phyloP scores from a whole-genome alignment of 2,888 invertebrate genomes.

The Rhagonycha fulva region DNA sequence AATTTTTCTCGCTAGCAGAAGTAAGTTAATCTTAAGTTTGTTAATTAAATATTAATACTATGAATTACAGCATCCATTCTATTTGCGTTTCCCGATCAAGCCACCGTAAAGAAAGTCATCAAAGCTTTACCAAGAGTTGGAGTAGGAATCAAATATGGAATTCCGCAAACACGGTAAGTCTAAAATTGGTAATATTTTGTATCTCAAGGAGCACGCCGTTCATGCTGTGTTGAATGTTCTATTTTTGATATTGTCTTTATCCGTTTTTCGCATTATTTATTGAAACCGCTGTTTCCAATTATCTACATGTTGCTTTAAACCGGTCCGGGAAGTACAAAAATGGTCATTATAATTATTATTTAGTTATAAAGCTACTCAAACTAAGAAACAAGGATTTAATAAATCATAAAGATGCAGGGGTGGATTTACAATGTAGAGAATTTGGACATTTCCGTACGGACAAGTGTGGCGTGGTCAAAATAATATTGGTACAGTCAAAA shows the following conservation, averaged over 20 bases:
- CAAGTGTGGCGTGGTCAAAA: too few relatives aligned
- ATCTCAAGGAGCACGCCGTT: not conserved
- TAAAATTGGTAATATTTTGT: not conserved
- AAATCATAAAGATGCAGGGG: not conserved
- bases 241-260: not conserved
- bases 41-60: not conserved
- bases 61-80: slow-evolving; percentile 89
- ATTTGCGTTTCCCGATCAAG: slow-evolving; percentile 97
- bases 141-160: slow-evolving; percentile 99
- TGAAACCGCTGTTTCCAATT: not conserved
- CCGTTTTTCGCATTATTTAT: not conserved
- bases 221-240: not conserved
- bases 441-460: too few relatives aligned
- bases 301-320: not conserved
- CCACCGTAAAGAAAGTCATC: slow-evolving; percentile 97
- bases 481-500: too few relatives aligned
- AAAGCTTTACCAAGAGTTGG: slow-evolving; percentile 96
- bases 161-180: slow-evolving; percentile 91
- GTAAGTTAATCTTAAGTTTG: slow-evolving; percentile 63
- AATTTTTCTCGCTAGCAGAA: slow-evolving; percentile 97
- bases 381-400: not conserved
- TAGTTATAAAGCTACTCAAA: not conserved
- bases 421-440: not conserved
- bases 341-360: not conserved
- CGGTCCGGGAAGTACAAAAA: not conserved